Evolutionary conservation across 2,888 invertebrate genomes (phyloP).

Genomic region (Lasius fuliginosus): DNA sequence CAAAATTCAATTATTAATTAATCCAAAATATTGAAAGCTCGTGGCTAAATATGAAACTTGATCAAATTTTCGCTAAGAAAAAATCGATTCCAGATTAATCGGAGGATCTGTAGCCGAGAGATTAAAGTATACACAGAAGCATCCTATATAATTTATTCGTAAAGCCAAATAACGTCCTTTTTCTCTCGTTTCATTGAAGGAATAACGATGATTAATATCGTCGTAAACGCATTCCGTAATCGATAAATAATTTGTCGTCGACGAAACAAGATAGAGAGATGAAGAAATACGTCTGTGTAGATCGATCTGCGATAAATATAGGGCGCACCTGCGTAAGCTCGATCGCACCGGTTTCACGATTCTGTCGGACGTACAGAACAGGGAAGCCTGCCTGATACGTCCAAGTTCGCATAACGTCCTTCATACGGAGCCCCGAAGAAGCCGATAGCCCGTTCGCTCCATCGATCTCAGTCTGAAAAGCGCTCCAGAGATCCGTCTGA

Average conservation of each 20-base stretch:
- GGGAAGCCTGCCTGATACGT: constrained; percentile 91
- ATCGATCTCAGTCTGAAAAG: constrained; percentile 86
- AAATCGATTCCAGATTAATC: constrained; percentile 24
- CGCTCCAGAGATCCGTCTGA: constrained; percentile 90
- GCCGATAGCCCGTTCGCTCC: constrained; percentile 82
- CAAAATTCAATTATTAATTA: background rate
- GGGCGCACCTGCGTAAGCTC: constrained; percentile 83
- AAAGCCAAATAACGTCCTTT: constrained; percentile 12
- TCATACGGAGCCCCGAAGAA: constrained; percentile 86
- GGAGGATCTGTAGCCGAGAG: background rate
- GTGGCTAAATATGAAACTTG: background rate
- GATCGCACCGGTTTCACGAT: constrained; percentile 84
- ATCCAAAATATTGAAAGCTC: background rate
- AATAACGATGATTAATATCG: constrained; percentile 47
- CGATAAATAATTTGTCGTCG: constrained; percentile 50
- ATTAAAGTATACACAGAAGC: background rate
- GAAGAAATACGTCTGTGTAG: constrained; percentile 30
- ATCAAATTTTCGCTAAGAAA: background rate
- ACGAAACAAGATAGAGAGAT: constrained; percentile 19
- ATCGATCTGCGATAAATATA: constrained; percentile 50
- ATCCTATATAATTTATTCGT: constrained; percentile 33
- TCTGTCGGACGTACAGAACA: constrained; percentile 88
- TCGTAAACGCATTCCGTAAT: constrained; percentile 29
- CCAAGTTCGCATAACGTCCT: constrained; percentile 90
- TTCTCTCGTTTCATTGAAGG: background rate